phyloP scores from a whole-genome alignment of 1,140 invertebrate species.

The Aphelenchoides besseyi region DNA sequence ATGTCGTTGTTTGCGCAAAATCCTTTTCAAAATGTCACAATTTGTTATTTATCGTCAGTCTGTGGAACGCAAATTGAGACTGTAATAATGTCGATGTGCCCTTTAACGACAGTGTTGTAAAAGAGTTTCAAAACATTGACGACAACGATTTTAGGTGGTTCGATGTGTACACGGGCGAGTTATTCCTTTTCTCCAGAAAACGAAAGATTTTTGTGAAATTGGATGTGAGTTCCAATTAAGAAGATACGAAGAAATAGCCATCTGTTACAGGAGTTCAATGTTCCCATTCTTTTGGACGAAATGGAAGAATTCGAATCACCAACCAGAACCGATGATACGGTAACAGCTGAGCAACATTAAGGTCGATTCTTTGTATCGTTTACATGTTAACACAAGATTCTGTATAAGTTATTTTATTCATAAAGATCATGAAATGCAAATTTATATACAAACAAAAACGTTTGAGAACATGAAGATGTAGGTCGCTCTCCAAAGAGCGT shows the following conservation, averaged over 20 bases:
- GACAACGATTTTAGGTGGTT: no score
- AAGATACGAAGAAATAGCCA: not conserved
- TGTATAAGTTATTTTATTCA: conserved; percentile 5
- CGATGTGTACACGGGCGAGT: conserved; percentile 81
- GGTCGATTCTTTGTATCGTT: no score
- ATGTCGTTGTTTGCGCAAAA: no score
- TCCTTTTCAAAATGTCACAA: no score
- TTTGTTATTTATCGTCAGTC: no score
- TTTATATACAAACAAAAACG: conserved; percentile 15
- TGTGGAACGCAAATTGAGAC: no score
- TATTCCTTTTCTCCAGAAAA: conserved; percentile 25
- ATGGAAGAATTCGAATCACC: not conserved
- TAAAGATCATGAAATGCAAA: not conserved
- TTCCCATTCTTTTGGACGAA: conserved; percentile 5
- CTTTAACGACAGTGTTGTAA: no score
- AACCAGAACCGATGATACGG: not conserved
- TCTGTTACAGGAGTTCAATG: conserved; percentile 6
- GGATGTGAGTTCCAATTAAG: conserved; percentile 4
- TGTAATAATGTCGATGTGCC: no score
- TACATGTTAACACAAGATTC: no score
- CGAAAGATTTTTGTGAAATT: conserved; percentile 13
- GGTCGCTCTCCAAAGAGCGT: not conserved
- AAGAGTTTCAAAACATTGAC: no score
- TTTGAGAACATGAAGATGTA: not conserved
- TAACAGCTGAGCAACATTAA: no score